Percentiles rank a stretch among this genome's conserved stretches.
phyloP scores from a whole-genome alignment of 2,113 vertebrate species.

The Aptenodytes patagonicus region DNA sequence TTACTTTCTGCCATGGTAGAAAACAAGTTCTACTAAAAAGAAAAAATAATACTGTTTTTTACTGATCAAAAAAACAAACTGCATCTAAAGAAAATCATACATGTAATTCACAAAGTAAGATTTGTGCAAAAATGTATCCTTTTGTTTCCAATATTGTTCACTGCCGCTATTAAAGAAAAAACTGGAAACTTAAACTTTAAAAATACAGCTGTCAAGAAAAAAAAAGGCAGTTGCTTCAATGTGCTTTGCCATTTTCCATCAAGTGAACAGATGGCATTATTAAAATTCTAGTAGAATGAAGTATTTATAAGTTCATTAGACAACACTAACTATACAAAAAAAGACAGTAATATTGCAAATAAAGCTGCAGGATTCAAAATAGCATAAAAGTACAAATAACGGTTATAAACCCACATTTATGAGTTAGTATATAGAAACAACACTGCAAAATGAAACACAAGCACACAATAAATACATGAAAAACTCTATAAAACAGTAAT shows the following conservation, averaged over 20 bases:
- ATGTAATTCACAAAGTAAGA: neutral
- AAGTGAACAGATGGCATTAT: constrained; percentile 54
- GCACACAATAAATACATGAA: neutral
- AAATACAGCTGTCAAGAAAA: constrained; percentile 1
- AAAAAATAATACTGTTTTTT: neutral
- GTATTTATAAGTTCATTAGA: constrained; percentile 63
- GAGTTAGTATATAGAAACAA: neutral
- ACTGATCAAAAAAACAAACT: neutral
- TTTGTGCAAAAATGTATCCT: neutral
- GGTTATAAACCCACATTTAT: neutral
- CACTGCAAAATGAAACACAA: neutral
- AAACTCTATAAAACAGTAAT: neutral
- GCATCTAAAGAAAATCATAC: neutral
- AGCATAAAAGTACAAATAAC: neutral
- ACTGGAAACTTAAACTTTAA: neutral
- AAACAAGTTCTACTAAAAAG: neutral
- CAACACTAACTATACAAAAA: constrained; percentile 24
- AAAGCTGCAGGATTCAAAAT: constrained; percentile 23
- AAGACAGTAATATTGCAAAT: constrained; percentile 13
- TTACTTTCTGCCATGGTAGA: neutral
- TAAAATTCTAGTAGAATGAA: constrained; percentile 62
- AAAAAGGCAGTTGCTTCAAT: neutral
- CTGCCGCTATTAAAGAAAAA: neutral
- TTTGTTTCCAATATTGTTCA: neutral
- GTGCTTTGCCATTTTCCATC: neutral